Percentiles rank a stretch among this genome's conserved stretches.
phyloP scores from a whole-genome alignment of 64 coral and sea anemone genomes.

The Platygyra sinensis region DNA sequence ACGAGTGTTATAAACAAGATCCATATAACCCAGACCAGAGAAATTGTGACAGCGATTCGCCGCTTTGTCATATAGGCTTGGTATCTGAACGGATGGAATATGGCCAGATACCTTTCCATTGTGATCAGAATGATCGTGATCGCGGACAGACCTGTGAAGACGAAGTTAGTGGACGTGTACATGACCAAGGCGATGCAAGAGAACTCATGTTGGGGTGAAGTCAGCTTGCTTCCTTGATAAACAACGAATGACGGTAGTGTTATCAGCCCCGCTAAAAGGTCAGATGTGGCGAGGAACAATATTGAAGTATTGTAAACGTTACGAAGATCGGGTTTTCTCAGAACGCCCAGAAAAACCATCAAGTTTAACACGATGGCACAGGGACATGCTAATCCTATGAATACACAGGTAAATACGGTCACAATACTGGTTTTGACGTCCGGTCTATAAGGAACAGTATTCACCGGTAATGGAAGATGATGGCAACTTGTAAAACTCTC shows the following conservation, averaged over 20 bases:
- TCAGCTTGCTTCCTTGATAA: conserved; percentile 68
- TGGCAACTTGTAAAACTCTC: background rate
- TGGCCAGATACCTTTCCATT: conserved; percentile 75
- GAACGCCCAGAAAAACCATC: conserved; percentile 71
- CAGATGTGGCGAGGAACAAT: conserved; percentile 65
- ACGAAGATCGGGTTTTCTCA: conserved; percentile 74
- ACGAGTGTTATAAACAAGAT: conserved; percentile 34
- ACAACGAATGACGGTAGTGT: conserved; percentile 58
- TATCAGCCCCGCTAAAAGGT: conserved; percentile 54
- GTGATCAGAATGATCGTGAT: conserved; percentile 75
- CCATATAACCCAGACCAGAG: conserved; percentile 61
- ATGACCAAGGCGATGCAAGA: conserved; percentile 54
- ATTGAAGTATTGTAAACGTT: conserved; percentile 76
- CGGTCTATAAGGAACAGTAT: conserved; percentile 47
- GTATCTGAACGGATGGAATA: conserved; percentile 81
- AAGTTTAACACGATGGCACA: conserved; percentile 59
- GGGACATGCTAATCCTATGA: conserved; percentile 65
- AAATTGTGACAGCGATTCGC: conserved; percentile 41
- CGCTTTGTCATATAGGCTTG: conserved; percentile 34
- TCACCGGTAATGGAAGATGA: conserved; percentile 51
- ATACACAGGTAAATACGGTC: conserved; percentile 70
- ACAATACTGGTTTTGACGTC: conserved; percentile 9
- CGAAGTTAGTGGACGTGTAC: conserved; percentile 57
- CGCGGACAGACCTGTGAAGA: conserved; percentile 68
- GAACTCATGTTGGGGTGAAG: conserved; percentile 19